Conservation (phyloP, 2,888 invertebrate species). For the Pantelozetes paolii region DNA sequence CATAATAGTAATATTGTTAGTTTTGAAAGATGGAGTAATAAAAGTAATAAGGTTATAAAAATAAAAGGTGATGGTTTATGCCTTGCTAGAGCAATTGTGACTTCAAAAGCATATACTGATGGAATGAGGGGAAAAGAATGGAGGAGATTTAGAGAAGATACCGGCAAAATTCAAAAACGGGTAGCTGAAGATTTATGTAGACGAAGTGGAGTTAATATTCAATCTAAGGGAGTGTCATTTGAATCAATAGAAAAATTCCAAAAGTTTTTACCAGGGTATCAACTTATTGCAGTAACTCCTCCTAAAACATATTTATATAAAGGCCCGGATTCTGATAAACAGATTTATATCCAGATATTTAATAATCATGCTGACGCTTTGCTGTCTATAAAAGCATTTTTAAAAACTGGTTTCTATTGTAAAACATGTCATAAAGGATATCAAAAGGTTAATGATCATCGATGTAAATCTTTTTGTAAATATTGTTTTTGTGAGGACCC, state of each 20-base stretch:
- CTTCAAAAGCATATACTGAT: constrained; percentile 1
- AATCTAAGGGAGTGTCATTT: too few relatives aligned
- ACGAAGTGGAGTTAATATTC: too few relatives aligned
- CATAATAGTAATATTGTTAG: neutral
- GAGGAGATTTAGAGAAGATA: neutral
- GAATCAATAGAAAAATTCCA: neutral
- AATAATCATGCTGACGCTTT: neutral
- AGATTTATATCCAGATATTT: neutral
- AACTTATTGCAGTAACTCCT: neutral
- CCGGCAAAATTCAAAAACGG: neutral
- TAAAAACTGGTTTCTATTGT: neutral
- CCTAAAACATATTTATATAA: neutral
- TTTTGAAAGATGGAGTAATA: constrained; percentile 1
- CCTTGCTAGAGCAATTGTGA: neutral
- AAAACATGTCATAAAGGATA: neutral
- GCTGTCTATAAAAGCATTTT: neutral
- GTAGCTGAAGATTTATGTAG: neutral
- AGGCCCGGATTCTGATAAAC: neutral
- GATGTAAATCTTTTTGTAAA: neutral
- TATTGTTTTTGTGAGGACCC: neutral
- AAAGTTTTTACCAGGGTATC: too few relatives aligned
- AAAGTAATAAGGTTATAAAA: neutral
- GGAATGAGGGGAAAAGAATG: neutral
- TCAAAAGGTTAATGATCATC: neutral
- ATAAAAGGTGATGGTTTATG: constrained; percentile 10